Base-by-base conservation (phyloP, 2,113 vertebrate genomes). In the Tychaedon coryphoeus region DNA sequence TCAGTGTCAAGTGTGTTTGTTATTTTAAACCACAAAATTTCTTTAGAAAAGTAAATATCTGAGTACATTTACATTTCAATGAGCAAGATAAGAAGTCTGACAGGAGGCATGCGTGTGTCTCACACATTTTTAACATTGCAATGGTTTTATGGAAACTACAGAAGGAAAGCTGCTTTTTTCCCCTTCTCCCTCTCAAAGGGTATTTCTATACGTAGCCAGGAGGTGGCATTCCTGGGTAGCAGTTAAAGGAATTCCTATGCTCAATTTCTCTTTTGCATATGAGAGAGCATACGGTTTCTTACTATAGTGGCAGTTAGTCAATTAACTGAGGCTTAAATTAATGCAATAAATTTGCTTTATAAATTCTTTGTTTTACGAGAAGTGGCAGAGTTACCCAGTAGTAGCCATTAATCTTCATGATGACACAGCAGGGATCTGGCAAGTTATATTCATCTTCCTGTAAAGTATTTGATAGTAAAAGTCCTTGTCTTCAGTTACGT, bases 221-320 rank as follows among this genome's bases (percentile, higher is more conserved):
- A 97, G 97, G 75, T 88, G 96, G 97, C 97, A 97, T 94, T 92
- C 85, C 66, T 47, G 79, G 93, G 58, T 96, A 90, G 62, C 50
- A 80, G 67, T 79, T 88, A 83, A 33, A 93, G 54, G 19, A 72
- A 77, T 58, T 77, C 48, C 5, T n/a, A 23, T 2, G 4, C 23
- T 16, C 29, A 51, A 15, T 60, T 83, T 73, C 47, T 53, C 48
- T 33, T 85, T 86, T 42, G 33, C 24, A 5, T 73, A 48, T 19
- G 42, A 77, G 23, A 12, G 23, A 66, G 9, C 36, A 77, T 80
- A 80, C 57, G n/a, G 33, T 47, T 79, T 85, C 48, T 80, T 80
- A 28, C 60, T 22, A 10, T 58, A 86, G 76, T 54, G 40, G 72
- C 65, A 88, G 79, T 88, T 90, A 71, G 40, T 95, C 88, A 88